Evolutionary conservation across 2,797 vertebrate genomes (phyloP).

Genomic region (Spheniscus humboldti): DNA sequence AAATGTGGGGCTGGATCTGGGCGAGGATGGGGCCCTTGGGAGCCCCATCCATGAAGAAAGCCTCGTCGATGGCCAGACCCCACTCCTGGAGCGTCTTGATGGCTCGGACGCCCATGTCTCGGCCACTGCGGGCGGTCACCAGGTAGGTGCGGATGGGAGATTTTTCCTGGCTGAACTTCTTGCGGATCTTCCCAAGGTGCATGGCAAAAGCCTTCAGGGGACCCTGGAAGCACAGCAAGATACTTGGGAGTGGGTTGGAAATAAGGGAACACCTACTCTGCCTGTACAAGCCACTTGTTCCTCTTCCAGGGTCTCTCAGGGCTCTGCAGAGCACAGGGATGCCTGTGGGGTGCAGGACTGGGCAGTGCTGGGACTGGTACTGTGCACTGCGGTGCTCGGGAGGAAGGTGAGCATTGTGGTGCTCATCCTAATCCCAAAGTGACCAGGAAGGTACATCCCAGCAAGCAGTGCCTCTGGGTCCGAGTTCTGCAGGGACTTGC

Average conservation of each 20-base stretch:
- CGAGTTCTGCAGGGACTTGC: background rate
- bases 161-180: conserved; percentile 63
- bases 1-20: conserved; percentile 74
- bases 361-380: background rate
- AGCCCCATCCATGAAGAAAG: conserved; percentile 76
- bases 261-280: background rate
- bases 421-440: background rate
- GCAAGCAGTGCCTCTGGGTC: background rate
- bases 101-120: conserved; percentile 67
- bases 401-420: background rate
- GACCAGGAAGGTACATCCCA: background rate
- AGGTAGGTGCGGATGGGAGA: conserved; percentile 71
- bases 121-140: conserved; percentile 63
- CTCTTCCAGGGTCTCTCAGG: background rate
- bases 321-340: background rate
- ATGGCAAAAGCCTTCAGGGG: conserved; percentile 72
- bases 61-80: conserved; percentile 72
- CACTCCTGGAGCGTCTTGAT: conserved; percentile 69
- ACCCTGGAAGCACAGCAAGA: conserved; percentile 59
- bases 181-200: conserved; percentile 70
- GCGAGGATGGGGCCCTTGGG: conserved; percentile 68
- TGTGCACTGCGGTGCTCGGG: background rate
- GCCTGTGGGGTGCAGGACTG: background rate
- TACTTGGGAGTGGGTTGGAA: background rate
- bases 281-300: background rate